Evolutionary conservation across 2,113 vertebrate genomes (phyloP).

Genomic region (Mormyrus iriodes): DNA sequence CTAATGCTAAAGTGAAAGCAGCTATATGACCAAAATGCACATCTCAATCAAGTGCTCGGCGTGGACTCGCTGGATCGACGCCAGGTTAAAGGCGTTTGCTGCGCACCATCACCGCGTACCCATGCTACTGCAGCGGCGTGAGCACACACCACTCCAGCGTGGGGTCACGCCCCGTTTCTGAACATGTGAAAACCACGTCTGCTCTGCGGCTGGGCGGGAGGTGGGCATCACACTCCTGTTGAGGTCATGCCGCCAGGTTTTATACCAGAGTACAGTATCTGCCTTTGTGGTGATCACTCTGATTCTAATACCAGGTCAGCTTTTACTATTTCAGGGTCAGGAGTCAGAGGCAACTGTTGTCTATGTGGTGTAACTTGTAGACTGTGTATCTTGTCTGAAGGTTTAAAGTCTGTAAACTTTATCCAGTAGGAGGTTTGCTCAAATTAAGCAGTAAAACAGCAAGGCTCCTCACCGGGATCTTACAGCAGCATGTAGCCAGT

Average conservation of each 20-base stretch:
- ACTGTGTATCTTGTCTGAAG: not conserved
- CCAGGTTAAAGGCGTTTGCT: not conserved
- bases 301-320: not conserved
- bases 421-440: not conserved
- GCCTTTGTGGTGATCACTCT: not conserved
- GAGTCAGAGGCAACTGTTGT: not conserved
- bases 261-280: not conserved
- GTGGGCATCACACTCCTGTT: slow-evolving; percentile 33
- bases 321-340: not conserved
- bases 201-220: slow-evolving; percentile 35
- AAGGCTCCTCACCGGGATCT: not conserved
- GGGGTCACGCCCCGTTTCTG: slow-evolving; percentile 26
- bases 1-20: not conserved
- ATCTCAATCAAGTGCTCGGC: not conserved
- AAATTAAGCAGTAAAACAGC: not conserved
- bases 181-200: slow-evolving; percentile 31
- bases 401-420: not conserved
- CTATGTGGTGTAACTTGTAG: not conserved
- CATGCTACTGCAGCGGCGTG: not conserved
- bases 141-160: slow-evolving; percentile 1
- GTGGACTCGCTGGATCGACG: not conserved
- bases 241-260: not conserved
- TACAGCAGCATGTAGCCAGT: not conserved
- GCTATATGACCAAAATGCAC: not conserved
- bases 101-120: not conserved